Evolutionary conservation across 2,113 vertebrate genomes (phyloP).

Genomic region (Tapirus terrestris): DNA sequence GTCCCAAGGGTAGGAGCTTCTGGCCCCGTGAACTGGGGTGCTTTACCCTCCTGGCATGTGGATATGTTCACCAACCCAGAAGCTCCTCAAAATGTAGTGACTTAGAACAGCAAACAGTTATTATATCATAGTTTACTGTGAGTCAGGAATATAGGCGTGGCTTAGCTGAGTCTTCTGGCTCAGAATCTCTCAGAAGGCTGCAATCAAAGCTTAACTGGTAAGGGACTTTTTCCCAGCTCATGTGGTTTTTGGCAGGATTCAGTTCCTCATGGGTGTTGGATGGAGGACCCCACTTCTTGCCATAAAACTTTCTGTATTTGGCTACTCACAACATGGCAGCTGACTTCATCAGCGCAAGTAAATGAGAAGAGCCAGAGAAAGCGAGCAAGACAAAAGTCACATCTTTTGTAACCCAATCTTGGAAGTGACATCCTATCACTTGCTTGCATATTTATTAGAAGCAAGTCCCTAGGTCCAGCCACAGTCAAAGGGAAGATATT

Average conservation of each 20-base stretch:
- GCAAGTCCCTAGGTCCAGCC: not conserved
- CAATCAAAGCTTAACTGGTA: not conserved
- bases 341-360: not conserved
- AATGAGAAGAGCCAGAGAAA: not conserved
- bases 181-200: not conserved
- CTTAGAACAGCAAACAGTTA: not conserved
- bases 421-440: not conserved
- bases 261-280: not conserved
- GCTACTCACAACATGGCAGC: not conserved
- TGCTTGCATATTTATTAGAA: not conserved
- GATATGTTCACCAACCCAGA: not conserved
- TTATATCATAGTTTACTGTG: not conserved
- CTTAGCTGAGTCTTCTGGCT: not conserved
- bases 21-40: not conserved
- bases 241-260: not conserved
- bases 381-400: not conserved
- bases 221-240: not conserved
- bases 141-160: not conserved
- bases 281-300: not conserved
- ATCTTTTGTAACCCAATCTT: not conserved
- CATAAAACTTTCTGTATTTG: not conserved
- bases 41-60: not conserved
- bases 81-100: not conserved
- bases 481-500: not conserved
- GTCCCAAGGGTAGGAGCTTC: not conserved